Percentiles rank a stretch among this genome's conserved stretches.
These are phyloP conservation scores for Drosophila mayri DNA, from an alignment of 1,140 invertebrate species.

Conservation along the genomic window DNA sequence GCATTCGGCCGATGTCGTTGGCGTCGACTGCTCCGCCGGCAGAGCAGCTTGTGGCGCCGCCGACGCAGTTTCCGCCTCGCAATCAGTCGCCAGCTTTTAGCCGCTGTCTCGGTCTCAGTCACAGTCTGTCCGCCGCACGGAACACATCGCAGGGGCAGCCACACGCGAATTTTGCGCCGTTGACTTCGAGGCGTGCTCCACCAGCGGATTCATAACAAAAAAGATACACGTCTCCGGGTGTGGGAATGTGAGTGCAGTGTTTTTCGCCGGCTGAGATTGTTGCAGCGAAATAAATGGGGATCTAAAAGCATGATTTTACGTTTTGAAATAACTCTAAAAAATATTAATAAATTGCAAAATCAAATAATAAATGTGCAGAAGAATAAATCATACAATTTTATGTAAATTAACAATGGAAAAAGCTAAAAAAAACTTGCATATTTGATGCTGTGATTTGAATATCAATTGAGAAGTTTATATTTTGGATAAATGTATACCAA, in stretches of 20 bases:
- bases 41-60: conserved; percentile 24
- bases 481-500: neutral
- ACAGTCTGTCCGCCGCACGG: conserved; percentile 80
- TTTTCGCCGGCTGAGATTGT: conserved; percentile 7
- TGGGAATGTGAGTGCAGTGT: conserved; percentile 7
- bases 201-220: conserved; percentile 11
- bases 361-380: neutral
- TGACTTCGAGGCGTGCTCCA: conserved; percentile 59
- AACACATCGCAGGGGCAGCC: conserved; percentile 60
- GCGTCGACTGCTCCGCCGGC: conserved; percentile 10
- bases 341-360: no score
- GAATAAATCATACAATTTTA: neutral
- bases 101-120: conserved; percentile 47
- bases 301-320: neutral
- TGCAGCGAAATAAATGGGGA: conserved; percentile 6
- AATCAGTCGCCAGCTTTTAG: conserved; percentile 33
- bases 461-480: neutral
- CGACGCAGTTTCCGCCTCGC: conserved; percentile 44
- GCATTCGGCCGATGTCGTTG: conserved; percentile 15
- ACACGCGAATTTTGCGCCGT: conserved; percentile 64
- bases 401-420: neutral
- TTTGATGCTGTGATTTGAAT: neutral
- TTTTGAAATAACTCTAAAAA: neutral
- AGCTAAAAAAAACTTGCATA: no score
- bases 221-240: conserved; percentile 18